Evolutionary conservation across 2,113 vertebrate species (phyloP).

Genomic region (Eulacestoma nigropectus): DNA sequence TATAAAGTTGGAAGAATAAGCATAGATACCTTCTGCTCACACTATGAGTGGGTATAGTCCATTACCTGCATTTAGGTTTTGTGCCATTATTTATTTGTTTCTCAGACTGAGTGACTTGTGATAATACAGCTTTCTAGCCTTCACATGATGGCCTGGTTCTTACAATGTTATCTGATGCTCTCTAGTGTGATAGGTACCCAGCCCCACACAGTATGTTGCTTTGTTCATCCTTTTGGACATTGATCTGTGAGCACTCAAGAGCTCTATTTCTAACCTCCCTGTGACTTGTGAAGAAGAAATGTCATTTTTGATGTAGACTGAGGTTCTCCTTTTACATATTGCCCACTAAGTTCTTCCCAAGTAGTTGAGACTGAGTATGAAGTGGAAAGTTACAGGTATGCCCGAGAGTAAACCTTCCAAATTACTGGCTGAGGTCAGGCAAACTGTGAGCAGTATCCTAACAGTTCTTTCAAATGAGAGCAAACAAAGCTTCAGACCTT

Average conservation of each 20-base stretch:
- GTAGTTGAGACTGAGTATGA: neutral
- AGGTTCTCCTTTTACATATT: neutral
- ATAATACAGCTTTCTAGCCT: neutral
- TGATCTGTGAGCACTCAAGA: neutral
- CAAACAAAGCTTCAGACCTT: constrained; percentile 62
- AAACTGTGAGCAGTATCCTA: constrained; percentile 62
- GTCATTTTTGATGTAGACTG: neutral
- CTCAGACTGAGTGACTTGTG: neutral
- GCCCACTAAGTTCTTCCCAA: neutral
- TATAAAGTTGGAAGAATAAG: neutral
- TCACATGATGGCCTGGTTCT: neutral
- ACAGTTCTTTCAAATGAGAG: constrained; percentile 64
- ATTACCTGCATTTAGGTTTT: neutral
- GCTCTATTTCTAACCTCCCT: neutral
- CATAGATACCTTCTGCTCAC: neutral
- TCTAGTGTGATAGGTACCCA: neutral
- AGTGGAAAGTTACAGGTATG: constrained; percentile 78
- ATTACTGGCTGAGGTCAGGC: constrained; percentile 60
- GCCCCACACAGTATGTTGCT: neutral
- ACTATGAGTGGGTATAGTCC: neutral
- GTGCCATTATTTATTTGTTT: neutral
- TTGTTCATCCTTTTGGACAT: neutral
- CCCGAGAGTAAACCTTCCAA: constrained; percentile 61
- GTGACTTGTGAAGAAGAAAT: neutral
- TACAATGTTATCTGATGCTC: neutral